These are phyloP conservation scores for Uria lomvia DNA, from an alignment of 2,113 vertebrate genomes.

Conservation along the genomic window DNA sequence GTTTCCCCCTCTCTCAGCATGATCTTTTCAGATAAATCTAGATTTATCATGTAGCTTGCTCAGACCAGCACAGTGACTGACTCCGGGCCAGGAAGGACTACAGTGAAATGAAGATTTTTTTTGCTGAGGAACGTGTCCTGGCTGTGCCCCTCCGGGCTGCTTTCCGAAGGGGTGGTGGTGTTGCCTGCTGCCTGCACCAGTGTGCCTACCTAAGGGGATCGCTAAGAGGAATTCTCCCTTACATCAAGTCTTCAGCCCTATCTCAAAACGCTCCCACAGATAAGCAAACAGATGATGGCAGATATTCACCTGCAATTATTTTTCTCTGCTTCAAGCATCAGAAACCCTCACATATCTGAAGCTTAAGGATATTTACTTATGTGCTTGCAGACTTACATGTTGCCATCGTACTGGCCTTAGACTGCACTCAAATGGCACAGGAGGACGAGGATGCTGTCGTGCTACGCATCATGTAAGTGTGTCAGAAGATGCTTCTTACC, in stretches of 20 bases:
- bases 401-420: neutral
- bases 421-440: neutral
- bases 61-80: neutral
- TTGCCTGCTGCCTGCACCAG: neutral
- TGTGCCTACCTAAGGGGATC: neutral
- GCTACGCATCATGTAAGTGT: neutral
- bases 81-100: neutral
- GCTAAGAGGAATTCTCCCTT: neutral
- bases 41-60: neutral
- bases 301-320: neutral
- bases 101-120: neutral
- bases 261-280: neutral
- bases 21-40: neutral
- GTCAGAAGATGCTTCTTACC: neutral
- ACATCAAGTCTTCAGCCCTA: neutral
- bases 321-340: neutral
- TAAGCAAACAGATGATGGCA: neutral
- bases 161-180: neutral
- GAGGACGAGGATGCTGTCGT: neutral
- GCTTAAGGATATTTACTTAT: neutral
- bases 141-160: neutral
- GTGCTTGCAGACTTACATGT: neutral
- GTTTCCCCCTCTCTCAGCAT: neutral
- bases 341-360: neutral
- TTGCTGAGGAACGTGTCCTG: neutral